These are phyloP conservation scores for Brienomyrus longianalis DNA, from an alignment of 2,113 vertebrate genomes.

Conservation along the genomic window DNA sequence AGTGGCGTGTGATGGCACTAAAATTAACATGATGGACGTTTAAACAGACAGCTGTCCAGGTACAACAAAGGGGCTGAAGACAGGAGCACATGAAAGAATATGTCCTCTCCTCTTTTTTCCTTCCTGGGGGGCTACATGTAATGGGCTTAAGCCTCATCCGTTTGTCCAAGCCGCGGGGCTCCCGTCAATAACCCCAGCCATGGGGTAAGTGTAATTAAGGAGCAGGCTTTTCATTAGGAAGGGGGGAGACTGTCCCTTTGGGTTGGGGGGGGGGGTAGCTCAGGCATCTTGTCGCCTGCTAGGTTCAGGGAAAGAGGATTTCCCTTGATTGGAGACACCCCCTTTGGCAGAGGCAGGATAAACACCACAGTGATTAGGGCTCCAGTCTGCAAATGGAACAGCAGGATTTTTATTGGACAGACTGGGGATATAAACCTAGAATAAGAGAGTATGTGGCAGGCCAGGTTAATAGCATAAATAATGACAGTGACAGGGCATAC, in stretches of 20 bases:
- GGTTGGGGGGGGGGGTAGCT: slow-evolving; percentile 48
- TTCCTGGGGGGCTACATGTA: slow-evolving; percentile 67
- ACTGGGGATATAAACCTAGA: neutral
- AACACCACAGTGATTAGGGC: slow-evolving; percentile 70
- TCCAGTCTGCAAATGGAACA: slow-evolving; percentile 52
- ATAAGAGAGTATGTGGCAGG: neutral
- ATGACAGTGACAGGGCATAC: neutral
- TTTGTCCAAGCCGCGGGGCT: slow-evolving; percentile 73
- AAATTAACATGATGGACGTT: neutral
- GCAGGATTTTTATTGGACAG: slow-evolving; percentile 41
- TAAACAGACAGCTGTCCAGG: slow-evolving; percentile 50
- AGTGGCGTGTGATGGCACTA: neutral
- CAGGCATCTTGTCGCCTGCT: slow-evolving; percentile 38
- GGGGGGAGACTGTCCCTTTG: slow-evolving; percentile 69
- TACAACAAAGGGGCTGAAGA: slow-evolving; percentile 36
- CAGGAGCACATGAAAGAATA: slow-evolving; percentile 46
- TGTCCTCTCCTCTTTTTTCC: slow-evolving; percentile 53
- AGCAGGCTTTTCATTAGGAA: neutral
- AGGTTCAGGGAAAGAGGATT: slow-evolving; percentile 62
- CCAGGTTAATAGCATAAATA: neutral
- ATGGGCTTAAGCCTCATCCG: slow-evolving; percentile 71
- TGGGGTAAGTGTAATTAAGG: slow-evolving; percentile 74
- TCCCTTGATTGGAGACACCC: slow-evolving; percentile 43
- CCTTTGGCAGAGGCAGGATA: slow-evolving; percentile 39
- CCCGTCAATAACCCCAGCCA: slow-evolving; percentile 77